Conservation (phyloP, 2,797 vertebrate species). For the Tarsius wallacei region DNA sequence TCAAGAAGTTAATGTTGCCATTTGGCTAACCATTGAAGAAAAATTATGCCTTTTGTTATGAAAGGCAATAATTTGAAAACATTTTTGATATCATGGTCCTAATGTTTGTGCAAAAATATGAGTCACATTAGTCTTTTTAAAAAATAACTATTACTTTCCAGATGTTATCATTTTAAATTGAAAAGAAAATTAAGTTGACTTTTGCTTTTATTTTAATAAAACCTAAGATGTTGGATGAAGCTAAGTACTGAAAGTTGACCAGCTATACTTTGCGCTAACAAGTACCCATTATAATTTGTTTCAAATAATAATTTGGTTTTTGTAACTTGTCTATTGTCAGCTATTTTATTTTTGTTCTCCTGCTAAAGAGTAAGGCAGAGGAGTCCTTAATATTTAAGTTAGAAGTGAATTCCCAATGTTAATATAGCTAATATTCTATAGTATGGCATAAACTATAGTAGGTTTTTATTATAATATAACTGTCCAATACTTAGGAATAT, state of each 20-base stretch:
- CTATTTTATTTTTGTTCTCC: not conserved
- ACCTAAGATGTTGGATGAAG: not conserved
- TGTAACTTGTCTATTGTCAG: not conserved
- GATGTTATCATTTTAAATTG: not conserved
- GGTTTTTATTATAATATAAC: not conserved
- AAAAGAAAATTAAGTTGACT: not conserved
- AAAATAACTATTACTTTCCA: not conserved
- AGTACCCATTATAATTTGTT: not conserved
- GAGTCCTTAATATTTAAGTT: not conserved
- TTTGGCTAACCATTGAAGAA: not conserved
- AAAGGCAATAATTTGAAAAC: slow-evolving; percentile 18
- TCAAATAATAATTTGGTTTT: not conserved
- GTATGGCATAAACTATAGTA: not conserved
- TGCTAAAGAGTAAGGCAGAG: not conserved
- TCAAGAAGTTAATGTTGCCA: not conserved
- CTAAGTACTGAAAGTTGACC: not conserved
- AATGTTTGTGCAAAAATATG: not conserved
- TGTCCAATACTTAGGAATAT: not conserved
- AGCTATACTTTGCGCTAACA: not conserved
- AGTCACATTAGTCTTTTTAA: not conserved
- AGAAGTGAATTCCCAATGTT: not conserved
- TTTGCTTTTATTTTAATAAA: not conserved
- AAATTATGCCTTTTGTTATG: not conserved
- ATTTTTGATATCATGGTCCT: not conserved
- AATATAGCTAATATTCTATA: not conserved